These are phyloP conservation scores for Abrostola tripartita DNA, from an alignment of 2,888 invertebrate genomes.

Conservation along the genomic window DNA sequence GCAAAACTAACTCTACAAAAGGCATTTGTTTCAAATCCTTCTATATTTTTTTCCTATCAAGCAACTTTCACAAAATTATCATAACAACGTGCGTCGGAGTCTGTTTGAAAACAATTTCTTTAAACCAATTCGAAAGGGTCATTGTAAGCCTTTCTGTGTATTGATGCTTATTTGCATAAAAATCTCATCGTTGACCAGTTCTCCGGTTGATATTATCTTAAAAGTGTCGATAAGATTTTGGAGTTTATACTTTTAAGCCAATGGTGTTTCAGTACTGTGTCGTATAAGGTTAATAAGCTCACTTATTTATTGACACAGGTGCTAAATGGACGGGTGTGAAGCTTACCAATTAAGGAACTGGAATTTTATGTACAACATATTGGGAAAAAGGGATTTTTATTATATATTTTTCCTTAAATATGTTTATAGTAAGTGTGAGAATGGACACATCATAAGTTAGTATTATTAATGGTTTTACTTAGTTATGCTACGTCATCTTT, in stretches of 20 bases:
- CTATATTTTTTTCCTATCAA: constrained; percentile 34
- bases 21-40: constrained; percentile 37
- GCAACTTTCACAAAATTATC: constrained; percentile 79
- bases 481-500: not conserved
- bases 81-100: constrained; percentile 69
- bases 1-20: constrained; percentile 29
- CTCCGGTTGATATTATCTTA: constrained; percentile 56
- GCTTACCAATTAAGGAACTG: constrained; percentile 41
- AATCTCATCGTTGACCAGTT: constrained; percentile 65
- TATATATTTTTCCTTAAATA: not conserved
- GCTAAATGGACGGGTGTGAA: constrained; percentile 21
- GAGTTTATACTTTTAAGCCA: constrained; percentile 32
- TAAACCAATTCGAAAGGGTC: constrained; percentile 69
- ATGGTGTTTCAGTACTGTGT: constrained; percentile 25
- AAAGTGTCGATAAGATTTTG: constrained; percentile 54
- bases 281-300: constrained; percentile 41
- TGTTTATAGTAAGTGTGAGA: not conserved
- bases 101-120: constrained; percentile 73
- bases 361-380: constrained; percentile 28
- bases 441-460: not conserved
- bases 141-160: constrained; percentile 66
- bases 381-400: constrained; percentile 12
- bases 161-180: constrained; percentile 73
- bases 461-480: not conserved
- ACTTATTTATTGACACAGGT: constrained; percentile 44